Evolutionary conservation across 2,113 vertebrate species (phyloP).

Genomic region (Rhineura floridana): DNA sequence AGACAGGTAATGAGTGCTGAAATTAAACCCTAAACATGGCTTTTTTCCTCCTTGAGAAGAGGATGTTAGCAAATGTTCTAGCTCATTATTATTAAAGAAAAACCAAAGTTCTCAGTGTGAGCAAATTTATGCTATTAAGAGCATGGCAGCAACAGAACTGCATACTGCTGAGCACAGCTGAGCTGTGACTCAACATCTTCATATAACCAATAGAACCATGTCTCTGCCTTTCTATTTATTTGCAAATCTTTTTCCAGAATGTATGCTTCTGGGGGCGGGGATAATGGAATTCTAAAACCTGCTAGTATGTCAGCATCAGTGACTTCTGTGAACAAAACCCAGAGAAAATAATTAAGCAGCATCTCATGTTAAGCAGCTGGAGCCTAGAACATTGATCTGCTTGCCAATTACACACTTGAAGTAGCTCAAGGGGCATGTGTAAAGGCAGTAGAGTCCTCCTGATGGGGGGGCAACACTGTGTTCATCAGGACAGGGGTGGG

Average conservation of each 20-base stretch:
- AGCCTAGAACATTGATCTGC: not conserved
- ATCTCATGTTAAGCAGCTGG: not conserved
- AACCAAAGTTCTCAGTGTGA: not conserved
- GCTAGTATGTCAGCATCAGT: not conserved
- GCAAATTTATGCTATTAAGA: not conserved
- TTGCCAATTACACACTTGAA: not conserved
- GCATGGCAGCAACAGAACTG: not conserved
- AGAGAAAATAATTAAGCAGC: not conserved
- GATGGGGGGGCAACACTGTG: too few relatives aligned
- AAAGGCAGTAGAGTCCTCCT: too few relatives aligned
- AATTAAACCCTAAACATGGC: slow-evolving; percentile 38
- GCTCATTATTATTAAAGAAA: slow-evolving; percentile 6
- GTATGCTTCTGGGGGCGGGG: not conserved
- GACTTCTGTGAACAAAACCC: not conserved
- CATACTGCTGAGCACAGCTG: not conserved
- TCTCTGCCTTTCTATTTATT: not conserved
- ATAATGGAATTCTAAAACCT: not conserved
- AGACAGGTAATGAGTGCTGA: slow-evolving; percentile 49
- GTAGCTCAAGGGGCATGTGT: too few relatives aligned
- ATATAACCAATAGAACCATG: not conserved
- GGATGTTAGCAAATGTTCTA: slow-evolving; percentile 27
- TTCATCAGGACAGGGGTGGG: too few relatives aligned
- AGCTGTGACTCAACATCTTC: not conserved
- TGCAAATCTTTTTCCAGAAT: not conserved
- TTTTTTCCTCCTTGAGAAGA: slow-evolving; percentile 5